A percentile compares a stretch with the other conserved stretches of the same genome.
phyloP scores from a whole-genome alignment of 2,797 vertebrate genomes.

The Selene dorsalis region DNA sequence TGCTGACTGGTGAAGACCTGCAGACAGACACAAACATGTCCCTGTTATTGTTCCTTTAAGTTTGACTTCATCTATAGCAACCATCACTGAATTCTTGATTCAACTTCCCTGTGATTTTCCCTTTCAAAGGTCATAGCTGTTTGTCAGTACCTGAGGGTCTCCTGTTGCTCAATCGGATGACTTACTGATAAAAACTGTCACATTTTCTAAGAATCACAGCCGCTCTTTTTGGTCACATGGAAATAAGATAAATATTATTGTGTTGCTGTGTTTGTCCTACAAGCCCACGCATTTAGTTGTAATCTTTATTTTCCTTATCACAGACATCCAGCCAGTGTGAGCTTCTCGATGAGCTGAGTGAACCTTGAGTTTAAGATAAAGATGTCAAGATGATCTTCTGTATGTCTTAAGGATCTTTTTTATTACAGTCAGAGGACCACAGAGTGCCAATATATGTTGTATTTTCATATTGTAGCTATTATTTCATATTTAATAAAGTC shows the following conservation, averaged over 20 bases:
- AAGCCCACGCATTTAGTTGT: background rate
- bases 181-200: slow-evolving; percentile 28
- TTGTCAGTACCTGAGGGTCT: background rate
- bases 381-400: background rate
- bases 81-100: background rate
- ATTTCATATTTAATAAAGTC: too few species aligned
- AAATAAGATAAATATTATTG: slow-evolving; percentile 34
- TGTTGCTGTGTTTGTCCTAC: background rate
- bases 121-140: background rate
- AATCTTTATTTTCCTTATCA: slow-evolving; percentile 22
- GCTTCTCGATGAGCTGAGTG: background rate
- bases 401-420: background rate
- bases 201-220: slow-evolving; percentile 17
- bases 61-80: background rate
- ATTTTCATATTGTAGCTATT: too few species aligned
- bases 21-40: background rate
- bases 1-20: slow-evolving; percentile 67
- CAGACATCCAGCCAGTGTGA: background rate
- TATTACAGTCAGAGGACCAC: too few species aligned
- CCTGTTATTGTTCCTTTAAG: background rate
- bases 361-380: slow-evolving; percentile 6
- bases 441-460: too few species aligned
- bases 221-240: background rate
- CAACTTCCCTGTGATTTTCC: background rate
- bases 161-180: slow-evolving; percentile 29